phyloP scores from a whole-genome alignment of 2,113 vertebrate genomes.

The Herpailurus yagouaroundi region DNA sequence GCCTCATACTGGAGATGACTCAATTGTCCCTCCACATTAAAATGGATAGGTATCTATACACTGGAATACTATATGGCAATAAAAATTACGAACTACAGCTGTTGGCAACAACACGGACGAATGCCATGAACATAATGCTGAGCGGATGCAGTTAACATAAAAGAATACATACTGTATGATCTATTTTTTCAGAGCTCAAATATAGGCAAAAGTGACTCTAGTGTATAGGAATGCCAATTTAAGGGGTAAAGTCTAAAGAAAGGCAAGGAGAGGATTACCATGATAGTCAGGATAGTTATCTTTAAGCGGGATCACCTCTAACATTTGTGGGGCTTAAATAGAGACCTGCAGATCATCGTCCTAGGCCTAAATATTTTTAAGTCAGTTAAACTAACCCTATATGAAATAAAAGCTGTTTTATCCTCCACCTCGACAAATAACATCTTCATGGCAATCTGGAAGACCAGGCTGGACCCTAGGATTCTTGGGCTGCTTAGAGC shows the following conservation, averaged over 20 bases:
- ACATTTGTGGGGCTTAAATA: not conserved
- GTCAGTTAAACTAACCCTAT: not conserved
- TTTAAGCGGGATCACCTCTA: not conserved
- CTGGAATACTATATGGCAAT: not conserved
- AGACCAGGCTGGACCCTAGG: not conserved
- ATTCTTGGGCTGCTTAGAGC: not conserved
- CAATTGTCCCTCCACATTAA: not conserved
- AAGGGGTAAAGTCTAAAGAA: not conserved
- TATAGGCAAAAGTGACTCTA: not conserved
- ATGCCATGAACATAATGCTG: not conserved
- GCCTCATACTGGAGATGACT: not conserved
- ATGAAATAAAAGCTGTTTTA: not conserved
- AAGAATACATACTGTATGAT: not conserved
- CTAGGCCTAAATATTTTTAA: not conserved
- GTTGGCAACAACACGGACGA: not conserved
- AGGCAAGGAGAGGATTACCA: not conserved
- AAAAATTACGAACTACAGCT: not conserved
- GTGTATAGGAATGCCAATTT: not conserved
- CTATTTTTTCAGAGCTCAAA: not conserved
- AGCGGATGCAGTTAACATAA: not conserved
- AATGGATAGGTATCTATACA: not conserved
- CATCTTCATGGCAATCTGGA: not conserved
- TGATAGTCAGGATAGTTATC: not conserved
- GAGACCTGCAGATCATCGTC: not conserved
- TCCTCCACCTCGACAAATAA: not conserved